These are phyloP conservation scores for Periplaneta americana DNA, from an alignment of 1,140 invertebrate species.

Conservation along the genomic window DNA sequence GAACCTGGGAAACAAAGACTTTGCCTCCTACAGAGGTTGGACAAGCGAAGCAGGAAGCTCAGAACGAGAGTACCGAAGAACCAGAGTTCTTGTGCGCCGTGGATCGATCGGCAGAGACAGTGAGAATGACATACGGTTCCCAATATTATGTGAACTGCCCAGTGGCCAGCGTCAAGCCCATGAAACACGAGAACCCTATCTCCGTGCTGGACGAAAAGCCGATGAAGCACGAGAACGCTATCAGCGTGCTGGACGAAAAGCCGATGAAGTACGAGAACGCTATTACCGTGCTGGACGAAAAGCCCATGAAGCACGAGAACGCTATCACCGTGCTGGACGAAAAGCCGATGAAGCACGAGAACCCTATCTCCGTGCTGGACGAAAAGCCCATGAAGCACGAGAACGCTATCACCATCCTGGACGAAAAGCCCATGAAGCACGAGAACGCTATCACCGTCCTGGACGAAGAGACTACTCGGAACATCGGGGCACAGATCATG, in stretches of 20 bases:
- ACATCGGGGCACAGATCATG: conserved; percentile 29
- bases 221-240: not conserved
- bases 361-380: conserved; percentile 14
- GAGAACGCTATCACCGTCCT: too few relatives aligned
- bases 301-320: not conserved
- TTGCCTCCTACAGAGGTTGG: not conserved
- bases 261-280: too few relatives aligned
- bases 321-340: too few relatives aligned
- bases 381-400: conserved; percentile 12
- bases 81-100: not conserved
- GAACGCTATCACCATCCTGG: too few relatives aligned
- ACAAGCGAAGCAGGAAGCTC: conserved; percentile 7
- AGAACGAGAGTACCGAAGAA: not conserved
- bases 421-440: conserved; percentile 5
- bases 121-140: conserved; percentile 12
- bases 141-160: conserved; percentile 20
- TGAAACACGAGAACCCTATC: conserved; percentile 3
- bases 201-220: conserved; percentile 16
- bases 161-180: conserved; percentile 15
- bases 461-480: not conserved
- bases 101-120: not conserved
- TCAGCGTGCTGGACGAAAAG: too few relatives aligned
- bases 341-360: conserved; percentile 4
- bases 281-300: too few relatives aligned
- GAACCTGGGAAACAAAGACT: conserved; percentile 20